Base-by-base conservation (phyloP, 2,797 vertebrate species). In the Poecilia gillii region DNA sequence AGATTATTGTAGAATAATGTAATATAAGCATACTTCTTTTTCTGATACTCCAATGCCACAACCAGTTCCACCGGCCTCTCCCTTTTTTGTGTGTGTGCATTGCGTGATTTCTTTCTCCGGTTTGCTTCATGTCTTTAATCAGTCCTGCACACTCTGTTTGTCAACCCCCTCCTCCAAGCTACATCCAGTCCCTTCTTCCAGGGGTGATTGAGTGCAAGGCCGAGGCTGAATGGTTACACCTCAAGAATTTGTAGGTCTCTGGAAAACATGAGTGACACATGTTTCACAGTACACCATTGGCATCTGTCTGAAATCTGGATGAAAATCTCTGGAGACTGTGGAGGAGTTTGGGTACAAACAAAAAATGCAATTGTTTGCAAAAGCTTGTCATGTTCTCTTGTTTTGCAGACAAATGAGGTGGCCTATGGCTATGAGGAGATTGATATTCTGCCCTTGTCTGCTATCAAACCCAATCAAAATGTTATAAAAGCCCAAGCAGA, bases 371-470 rank as follows among this genome's bases (percentile, higher is more conserved):
- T 73, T 12, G 62, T 79, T 80, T 85, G 55, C 72, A 79, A 76
- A 90, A 84, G 51, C 43, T 13, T 86, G 84, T 78, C 80, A 76
- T 81, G 73, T 85, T 88, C 71, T 77, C 62, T 86, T 84, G 79
- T 86, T 87, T 85, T 73, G 76, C 18, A 83, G 86, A 86, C 79
- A 85, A 85, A 85, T 87, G 76, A 87, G 46, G 84, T 81, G 59
- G 77, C 81, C 83, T 74, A 57, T 76, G 81, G 84, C 75, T 74
- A 71, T 79, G 46, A 74, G 53, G 73, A 79, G 74, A 72, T 82
- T 86, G 64, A 59, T 73, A 68, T 71, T 81, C 57, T 85, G 81
- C 76, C 82, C 77, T 80, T 82, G 46, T 39, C 62, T 84, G 76
- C 74, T 84, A 80, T 84, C 77, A 77, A 79, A 88, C 80, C 55